A percentile compares a stretch with the other conserved stretches of the same genome.
Evolutionary conservation across 1,140 invertebrate species (phyloP).

Genomic region (Belonocnema kinseyi): DNA sequence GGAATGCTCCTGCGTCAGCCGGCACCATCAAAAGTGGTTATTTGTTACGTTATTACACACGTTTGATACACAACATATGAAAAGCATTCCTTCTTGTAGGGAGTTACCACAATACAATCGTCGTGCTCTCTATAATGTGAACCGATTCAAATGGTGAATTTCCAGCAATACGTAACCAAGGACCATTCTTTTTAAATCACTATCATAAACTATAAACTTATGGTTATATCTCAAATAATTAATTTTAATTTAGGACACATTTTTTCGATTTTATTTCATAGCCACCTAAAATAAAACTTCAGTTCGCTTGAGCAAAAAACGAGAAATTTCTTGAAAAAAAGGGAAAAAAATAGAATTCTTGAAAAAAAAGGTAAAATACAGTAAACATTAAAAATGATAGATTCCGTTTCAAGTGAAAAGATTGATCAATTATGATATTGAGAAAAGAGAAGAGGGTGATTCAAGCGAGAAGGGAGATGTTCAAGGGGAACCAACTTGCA

Average conservation of each 20-base stretch:
- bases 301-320: too few relatives aligned
- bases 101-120: constrained; percentile 53
- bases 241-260: not conserved
- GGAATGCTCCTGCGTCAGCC: constrained; percentile 65
- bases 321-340: too few relatives aligned
- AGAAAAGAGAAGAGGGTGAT: not conserved
- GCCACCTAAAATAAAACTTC: too few relatives aligned
- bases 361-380: constrained; percentile 42
- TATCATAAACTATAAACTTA: constrained; percentile 54
- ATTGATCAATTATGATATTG: constrained; percentile 30
- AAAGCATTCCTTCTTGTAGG: constrained; percentile 45
- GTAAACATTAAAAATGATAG: constrained; percentile 49
- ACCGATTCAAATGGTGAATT: constrained; percentile 74
- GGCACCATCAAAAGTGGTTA: constrained; percentile 68
- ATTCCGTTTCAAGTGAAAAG: constrained; percentile 33
- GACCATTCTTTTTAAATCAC: constrained; percentile 55
- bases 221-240: constrained; percentile 56
- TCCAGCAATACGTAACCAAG: constrained; percentile 62
- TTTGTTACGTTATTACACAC: constrained; percentile 72
- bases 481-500: constrained; percentile 47
- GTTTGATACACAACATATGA: constrained; percentile 66
- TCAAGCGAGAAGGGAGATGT: not conserved
- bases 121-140: constrained; percentile 59
- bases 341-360: constrained; percentile 2
- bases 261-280: too few relatives aligned